Percentiles rank a stretch among this genome's conserved stretches.
Conservation (phyloP, 1,140 invertebrate genomes). For the Neomicropteryx cornuta region DNA sequence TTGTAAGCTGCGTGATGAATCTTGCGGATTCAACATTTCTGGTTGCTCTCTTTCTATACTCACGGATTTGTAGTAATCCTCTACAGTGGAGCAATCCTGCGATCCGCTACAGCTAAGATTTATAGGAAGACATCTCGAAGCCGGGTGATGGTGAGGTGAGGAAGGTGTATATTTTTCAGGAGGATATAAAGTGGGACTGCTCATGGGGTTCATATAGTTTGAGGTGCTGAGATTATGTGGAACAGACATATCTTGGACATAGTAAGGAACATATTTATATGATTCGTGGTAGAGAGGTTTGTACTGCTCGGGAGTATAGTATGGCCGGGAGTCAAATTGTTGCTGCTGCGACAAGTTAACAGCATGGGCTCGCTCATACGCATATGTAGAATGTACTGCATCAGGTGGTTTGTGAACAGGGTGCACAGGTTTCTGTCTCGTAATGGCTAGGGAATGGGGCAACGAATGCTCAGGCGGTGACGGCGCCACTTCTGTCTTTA, state of each 20-base stretch:
- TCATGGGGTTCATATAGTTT: no score
- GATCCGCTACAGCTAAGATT: slow-evolving; percentile 33
- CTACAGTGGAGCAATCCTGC: slow-evolving; percentile 26
- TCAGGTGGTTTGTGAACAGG: slow-evolving; percentile 22
- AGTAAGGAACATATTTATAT: no score
- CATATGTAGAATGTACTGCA: slow-evolving; percentile 18
- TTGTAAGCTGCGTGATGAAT: slow-evolving; percentile 24
- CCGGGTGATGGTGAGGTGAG: neutral
- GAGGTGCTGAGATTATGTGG: no score
- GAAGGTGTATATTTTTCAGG: neutral
- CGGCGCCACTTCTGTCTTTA: slow-evolving; percentile 9
- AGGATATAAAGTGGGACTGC: no score
- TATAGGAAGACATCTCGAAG: slow-evolving; percentile 18
- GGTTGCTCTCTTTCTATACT: slow-evolving; percentile 30
- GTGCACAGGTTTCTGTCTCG: slow-evolving; percentile 14
- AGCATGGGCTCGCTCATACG: no score
- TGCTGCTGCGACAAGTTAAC: no score
- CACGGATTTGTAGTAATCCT: no score
- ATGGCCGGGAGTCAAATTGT: no score
- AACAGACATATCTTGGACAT: no score
- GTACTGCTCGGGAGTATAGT: no score
- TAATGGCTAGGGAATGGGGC: slow-evolving; percentile 8
- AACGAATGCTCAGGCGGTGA: slow-evolving; percentile 22
- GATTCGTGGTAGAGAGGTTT: no score
- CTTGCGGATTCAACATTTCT: no score